phyloP scores from a whole-genome alignment of 2,797 vertebrate species.

The Babyrousa celebensis region DNA sequence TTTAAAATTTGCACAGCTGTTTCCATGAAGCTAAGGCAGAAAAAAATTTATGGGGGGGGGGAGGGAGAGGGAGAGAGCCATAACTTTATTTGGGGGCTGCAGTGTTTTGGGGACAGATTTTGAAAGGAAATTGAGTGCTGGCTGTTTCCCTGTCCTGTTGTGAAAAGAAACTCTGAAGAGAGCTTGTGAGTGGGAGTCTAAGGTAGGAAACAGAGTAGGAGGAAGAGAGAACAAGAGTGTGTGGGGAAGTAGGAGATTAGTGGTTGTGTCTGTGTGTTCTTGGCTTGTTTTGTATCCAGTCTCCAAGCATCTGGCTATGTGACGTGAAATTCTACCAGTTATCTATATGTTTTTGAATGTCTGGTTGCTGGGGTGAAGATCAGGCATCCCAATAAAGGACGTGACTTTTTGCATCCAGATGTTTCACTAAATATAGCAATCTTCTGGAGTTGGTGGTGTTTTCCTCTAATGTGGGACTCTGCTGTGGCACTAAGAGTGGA shows the following conservation, averaged over 20 bases:
- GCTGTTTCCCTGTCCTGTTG: slow-evolving; percentile 15
- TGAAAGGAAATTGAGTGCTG: slow-evolving; percentile 54
- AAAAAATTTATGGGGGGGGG: neutral
- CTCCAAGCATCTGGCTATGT: slow-evolving; percentile 68
- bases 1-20: slow-evolving; percentile 53
- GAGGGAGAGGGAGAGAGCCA: neutral
- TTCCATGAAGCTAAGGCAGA: slow-evolving; percentile 66
- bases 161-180: slow-evolving; percentile 34
- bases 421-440: slow-evolving; percentile 72
- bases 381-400: slow-evolving; percentile 50
- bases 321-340: slow-evolving; percentile 69
- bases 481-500: slow-evolving; percentile 62
- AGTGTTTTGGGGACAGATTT: slow-evolving; percentile 62
- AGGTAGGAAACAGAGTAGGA: slow-evolving; percentile 26
- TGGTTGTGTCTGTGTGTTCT: slow-evolving; percentile 41
- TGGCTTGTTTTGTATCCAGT: slow-evolving; percentile 68
- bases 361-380: slow-evolving; percentile 68
- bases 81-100: slow-evolving; percentile 47
- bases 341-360: slow-evolving; percentile 77
- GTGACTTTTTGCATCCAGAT: slow-evolving; percentile 71
- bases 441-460: slow-evolving; percentile 68
- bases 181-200: slow-evolving; percentile 43
- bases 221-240: slow-evolving; percentile 15
- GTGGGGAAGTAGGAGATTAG: slow-evolving; percentile 51
- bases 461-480: slow-evolving; percentile 66